A percentile compares a stretch with the other conserved stretches of the same genome.
phyloP scores from a whole-genome alignment of 2,888 invertebrate species.

The Aquatica leii region DNA sequence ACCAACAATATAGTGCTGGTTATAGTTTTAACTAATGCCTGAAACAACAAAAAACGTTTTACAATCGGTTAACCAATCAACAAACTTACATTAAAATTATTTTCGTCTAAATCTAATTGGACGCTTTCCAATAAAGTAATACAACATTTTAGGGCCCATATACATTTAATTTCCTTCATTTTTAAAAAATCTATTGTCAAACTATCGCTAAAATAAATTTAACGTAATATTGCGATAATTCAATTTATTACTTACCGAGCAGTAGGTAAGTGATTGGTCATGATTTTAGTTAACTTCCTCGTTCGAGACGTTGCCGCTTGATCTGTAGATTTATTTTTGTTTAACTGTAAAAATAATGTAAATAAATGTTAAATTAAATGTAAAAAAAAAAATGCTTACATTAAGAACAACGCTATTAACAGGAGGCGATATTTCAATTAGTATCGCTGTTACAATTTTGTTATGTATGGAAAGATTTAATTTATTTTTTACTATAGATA shows the following conservation, averaged over 20 bases:
- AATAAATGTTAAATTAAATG: neutral
- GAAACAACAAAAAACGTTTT: conserved; percentile 11
- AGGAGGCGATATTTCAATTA: conserved; percentile 33
- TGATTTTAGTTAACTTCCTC: too few species aligned
- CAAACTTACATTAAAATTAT: conserved; percentile 15
- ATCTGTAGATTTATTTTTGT: neutral
- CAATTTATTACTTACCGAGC: neutral
- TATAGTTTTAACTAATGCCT: conserved; percentile 17
- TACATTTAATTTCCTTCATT: conserved; percentile 11
- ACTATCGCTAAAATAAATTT: neutral
- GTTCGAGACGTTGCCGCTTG: neutral
- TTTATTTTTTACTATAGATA: conserved; percentile 28
- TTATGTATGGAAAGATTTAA: conserved; percentile 28
- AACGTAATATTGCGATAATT: neutral
- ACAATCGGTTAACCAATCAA: too few species aligned
- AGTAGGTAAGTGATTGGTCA: neutral
- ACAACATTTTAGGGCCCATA: conserved; percentile 14
- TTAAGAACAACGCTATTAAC: conserved; percentile 28
- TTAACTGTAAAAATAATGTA: neutral
- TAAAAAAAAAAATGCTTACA: conserved; percentile 23
- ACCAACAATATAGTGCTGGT: conserved; percentile 22
- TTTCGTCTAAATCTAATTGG: conserved; percentile 12
- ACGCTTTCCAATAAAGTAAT: conserved; percentile 12
- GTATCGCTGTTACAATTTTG: conserved; percentile 32
- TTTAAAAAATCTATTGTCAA: neutral